These are phyloP conservation scores for Trilocha varians DNA, from an alignment of 2,888 invertebrate species.

Conservation along the genomic window DNA sequence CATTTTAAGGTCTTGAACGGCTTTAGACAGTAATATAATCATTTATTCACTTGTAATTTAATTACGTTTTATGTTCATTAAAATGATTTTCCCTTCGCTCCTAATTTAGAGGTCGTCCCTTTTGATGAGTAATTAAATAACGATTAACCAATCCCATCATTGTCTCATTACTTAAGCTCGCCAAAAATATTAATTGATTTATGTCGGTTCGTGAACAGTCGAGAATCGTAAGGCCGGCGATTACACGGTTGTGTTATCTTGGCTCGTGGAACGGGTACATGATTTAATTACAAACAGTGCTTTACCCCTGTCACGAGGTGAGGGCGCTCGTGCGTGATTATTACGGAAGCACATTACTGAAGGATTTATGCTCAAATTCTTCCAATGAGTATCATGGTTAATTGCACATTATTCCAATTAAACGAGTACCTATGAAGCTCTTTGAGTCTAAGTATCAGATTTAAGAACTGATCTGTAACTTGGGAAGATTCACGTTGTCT, in stretches of 20 bases:
- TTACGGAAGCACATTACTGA: conserved; percentile 22
- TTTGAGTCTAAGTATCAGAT: too few relatives aligned
- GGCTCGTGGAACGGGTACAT: conserved; percentile 21
- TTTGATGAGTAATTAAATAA: conserved; percentile 13
- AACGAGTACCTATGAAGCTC: too few relatives aligned
- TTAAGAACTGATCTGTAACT: too few relatives aligned
- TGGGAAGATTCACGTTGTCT: too few relatives aligned
- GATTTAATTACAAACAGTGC: conserved; percentile 45
- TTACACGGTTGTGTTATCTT: conserved; percentile 27
- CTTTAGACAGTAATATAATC: not conserved
- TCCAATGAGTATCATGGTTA: too few relatives aligned
- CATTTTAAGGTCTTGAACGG: conserved; percentile 8
- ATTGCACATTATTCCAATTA: too few relatives aligned
- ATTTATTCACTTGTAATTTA: conserved; percentile 4
- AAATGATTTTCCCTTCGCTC: not conserved
- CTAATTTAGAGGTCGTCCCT: conserved; percentile 5
- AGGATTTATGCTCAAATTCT: too few relatives aligned
- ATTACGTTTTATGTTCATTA: conserved; percentile 9
- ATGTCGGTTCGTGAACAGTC: conserved; percentile 13
- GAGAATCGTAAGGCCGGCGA: conserved; percentile 21
- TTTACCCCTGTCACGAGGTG: conserved; percentile 30
- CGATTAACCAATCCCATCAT: conserved; percentile 27
- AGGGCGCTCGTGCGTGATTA: conserved; percentile 24
- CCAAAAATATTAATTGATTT: conserved; percentile 14
- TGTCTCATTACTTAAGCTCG: conserved; percentile 8